Percentiles rank a stretch among this genome's conserved stretches.
These are phyloP conservation scores for Drymonia ruficornis DNA, from an alignment of 2,888 invertebrate species.

Conservation along the genomic window DNA sequence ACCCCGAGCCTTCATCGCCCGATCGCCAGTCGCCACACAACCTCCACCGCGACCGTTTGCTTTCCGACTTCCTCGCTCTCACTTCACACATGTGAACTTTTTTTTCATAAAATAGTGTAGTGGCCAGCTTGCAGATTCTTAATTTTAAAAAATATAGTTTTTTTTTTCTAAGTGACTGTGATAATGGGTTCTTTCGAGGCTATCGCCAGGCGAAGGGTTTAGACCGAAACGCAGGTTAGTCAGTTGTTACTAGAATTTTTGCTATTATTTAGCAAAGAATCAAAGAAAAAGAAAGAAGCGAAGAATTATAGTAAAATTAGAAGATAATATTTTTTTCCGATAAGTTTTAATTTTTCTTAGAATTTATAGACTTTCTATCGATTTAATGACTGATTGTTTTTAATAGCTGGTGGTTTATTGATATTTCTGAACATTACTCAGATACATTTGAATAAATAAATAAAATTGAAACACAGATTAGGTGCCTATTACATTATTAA, in stretches of 20 bases:
- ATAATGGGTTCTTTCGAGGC: conserved; percentile 59
- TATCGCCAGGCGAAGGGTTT: conserved; percentile 46
- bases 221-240: conserved; percentile 47
- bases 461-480: no score
- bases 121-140: conserved; percentile 40
- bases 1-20: conserved; percentile 26
- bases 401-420: no score
- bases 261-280: neutral
- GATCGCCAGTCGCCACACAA: conserved; percentile 57
- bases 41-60: conserved; percentile 51
- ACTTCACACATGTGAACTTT: conserved; percentile 70
- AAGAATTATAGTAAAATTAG: no score
- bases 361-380: no score
- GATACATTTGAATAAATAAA: no score
- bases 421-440: no score
- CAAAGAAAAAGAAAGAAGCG: no score
- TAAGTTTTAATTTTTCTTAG: no score
- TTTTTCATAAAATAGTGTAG: conserved; percentile 57
- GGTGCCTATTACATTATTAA: no score
- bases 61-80: conserved; percentile 36
- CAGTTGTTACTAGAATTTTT: conserved; percentile 3
- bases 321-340: no score
- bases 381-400: no score
- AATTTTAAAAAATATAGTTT: conserved; percentile 33
- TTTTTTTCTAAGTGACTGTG: conserved; percentile 40